Conservation (phyloP, 2,888 invertebrate species). For the Plagodis dolabraria region DNA sequence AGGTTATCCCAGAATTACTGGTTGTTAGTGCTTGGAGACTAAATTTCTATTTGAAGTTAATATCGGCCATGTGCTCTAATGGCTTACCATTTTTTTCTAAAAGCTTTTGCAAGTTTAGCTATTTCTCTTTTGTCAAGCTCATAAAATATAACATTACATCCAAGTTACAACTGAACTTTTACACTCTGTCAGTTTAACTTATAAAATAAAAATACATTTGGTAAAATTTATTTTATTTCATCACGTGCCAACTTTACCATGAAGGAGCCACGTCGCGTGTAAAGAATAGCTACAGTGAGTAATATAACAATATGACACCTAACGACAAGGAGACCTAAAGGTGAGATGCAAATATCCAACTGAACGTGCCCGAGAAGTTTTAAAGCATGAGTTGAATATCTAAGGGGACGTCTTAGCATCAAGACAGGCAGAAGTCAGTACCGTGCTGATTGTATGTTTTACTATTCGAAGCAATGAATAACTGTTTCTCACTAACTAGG, state of each 20-base stretch:
- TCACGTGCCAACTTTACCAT: constrained; percentile 25
- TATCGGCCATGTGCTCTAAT: no score
- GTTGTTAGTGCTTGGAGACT: no score
- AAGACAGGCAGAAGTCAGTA: constrained; percentile 36
- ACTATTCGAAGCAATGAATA: not conserved
- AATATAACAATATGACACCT: constrained; percentile 68
- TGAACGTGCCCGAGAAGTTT: constrained; percentile 70
- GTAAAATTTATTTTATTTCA: constrained; percentile 16
- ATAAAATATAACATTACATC: no score
- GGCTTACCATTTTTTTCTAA: no score
- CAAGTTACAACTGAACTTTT: no score
- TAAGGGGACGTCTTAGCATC: constrained; percentile 55
- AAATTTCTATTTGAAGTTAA: no score
- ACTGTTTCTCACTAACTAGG: no score
- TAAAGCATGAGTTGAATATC: constrained; percentile 66
- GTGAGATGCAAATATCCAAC: constrained; percentile 74
- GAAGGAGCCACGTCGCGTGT: constrained; percentile 32
- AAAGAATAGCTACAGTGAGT: constrained; percentile 44
- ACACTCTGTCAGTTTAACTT: no score
- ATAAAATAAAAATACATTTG: no score
- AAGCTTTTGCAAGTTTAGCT: no score
- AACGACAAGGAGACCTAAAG: constrained; percentile 65
- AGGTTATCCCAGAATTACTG: no score
- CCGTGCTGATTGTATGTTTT: constrained; percentile 2
- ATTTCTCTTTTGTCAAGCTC: no score